These are phyloP conservation scores for Pangasianodon hypophthalmus DNA, from an alignment of 2,113 vertebrate species.

Conservation along the genomic window DNA sequence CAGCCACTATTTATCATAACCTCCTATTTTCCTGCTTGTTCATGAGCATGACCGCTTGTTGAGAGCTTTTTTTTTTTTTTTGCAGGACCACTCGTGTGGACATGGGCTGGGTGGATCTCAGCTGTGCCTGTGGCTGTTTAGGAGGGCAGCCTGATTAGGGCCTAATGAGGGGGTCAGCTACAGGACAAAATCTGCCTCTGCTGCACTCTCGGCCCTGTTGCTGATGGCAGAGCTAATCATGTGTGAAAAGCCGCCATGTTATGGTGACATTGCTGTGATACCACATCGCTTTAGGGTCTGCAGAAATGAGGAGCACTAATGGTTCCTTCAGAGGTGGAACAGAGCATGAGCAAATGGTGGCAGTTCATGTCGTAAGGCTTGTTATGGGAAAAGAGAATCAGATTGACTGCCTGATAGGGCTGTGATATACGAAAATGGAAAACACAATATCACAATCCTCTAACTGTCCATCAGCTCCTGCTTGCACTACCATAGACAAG, in stretches of 20 bases:
- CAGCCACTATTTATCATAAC: slow-evolving; percentile 37
- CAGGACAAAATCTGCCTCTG: slow-evolving; percentile 53
- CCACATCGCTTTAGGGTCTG: slow-evolving; percentile 27
- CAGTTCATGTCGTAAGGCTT: slow-evolving; percentile 33
- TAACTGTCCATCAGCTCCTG: slow-evolving; percentile 17
- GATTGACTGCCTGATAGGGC: slow-evolving; percentile 22
- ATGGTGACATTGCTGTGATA: slow-evolving; percentile 35
- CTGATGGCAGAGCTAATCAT: slow-evolving; percentile 50
- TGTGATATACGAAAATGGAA: slow-evolving; percentile 12
- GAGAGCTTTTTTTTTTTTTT: neutral
- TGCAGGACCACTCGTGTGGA: neutral
- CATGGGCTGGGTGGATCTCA: slow-evolving; percentile 29
- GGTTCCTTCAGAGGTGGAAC: slow-evolving; percentile 30
- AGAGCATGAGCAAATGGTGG: slow-evolving; percentile 26
- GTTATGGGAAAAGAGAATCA: slow-evolving; percentile 20
- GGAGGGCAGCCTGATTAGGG: slow-evolving; percentile 47
- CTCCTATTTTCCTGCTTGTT: slow-evolving; percentile 32
- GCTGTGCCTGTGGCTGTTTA: slow-evolving; percentile 34
- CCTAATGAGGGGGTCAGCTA: slow-evolving; percentile 53
- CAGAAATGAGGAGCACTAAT: slow-evolving; percentile 26
- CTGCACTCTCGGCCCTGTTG: slow-evolving; percentile 30
- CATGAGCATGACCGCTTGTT: neutral
- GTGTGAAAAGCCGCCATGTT: slow-evolving; percentile 50
- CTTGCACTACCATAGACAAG: neutral
- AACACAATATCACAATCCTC: slow-evolving; percentile 17